Conservation (phyloP, 1,140 invertebrate genomes). For the Monochamus saltuarius region DNA sequence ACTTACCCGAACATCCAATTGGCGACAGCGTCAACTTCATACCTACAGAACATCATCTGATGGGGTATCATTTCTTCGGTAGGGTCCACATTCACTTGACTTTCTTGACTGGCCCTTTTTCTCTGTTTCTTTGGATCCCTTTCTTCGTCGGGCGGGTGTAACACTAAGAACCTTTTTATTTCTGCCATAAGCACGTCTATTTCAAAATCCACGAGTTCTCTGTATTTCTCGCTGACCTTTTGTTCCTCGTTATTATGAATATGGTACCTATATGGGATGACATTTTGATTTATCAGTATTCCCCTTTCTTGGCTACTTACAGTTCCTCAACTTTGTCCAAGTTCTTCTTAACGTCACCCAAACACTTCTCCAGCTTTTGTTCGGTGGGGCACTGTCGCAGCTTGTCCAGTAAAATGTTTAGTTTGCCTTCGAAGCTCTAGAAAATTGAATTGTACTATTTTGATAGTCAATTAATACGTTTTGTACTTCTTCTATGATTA, state of each 20-base stretch:
- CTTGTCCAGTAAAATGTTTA: slow-evolving; percentile 29
- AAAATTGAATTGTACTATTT: slow-evolving; percentile 5
- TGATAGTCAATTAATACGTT: background rate
- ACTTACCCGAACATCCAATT: slow-evolving; percentile 38
- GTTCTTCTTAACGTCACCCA: slow-evolving; percentile 19
- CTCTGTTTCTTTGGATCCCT: slow-evolving; percentile 31
- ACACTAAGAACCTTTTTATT: slow-evolving; percentile 28
- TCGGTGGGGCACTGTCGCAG: slow-evolving; percentile 24
- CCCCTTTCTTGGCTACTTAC: slow-evolving; percentile 12
- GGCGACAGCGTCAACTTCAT: slow-evolving; percentile 33
- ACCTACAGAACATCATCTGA: slow-evolving; percentile 30
- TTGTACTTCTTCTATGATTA: background rate
- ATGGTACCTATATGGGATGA: slow-evolving; percentile 17
- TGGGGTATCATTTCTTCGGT: slow-evolving; percentile 26
- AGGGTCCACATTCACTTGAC: slow-evolving; percentile 9
- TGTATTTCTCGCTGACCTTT: slow-evolving; percentile 26
- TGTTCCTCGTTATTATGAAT: slow-evolving; percentile 23
- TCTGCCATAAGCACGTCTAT: slow-evolving; percentile 29
- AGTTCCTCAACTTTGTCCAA: slow-evolving; percentile 22
- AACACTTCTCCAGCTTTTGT: slow-evolving; percentile 20
- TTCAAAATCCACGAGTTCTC: slow-evolving; percentile 18
- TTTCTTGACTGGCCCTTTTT: slow-evolving; percentile 28
- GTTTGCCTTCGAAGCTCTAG: slow-evolving; percentile 22
- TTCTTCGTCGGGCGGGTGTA: slow-evolving; percentile 27
- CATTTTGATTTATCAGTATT: background rate